Base-by-base conservation (phyloP, 2,113 vertebrate genomes). In the Hymenochirus boettgeri region DNA sequence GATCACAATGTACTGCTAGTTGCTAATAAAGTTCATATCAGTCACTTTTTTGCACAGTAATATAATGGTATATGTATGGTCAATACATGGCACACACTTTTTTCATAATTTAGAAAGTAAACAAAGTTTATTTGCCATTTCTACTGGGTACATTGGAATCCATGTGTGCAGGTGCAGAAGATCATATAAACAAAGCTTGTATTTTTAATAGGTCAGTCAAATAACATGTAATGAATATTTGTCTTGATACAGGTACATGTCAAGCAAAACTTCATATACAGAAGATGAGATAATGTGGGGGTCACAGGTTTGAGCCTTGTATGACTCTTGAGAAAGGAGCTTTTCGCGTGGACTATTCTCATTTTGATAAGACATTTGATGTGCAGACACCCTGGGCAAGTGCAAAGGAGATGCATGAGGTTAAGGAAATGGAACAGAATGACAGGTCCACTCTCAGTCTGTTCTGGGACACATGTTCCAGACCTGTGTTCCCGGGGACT, bases 221-320 rank as follows among this genome's bases (percentile, higher is more conserved):
- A 48, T 55, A 55, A 55, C 26, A n/a, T 45, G 1, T n/a, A 42
- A 18, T 8, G n/a, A n/a, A n/a, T n/a, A n/a, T n/a, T 52, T 48
- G 3, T 48, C 66, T 63, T 70, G 42, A 60, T 76, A 27, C 61
- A 86, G 83, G 83, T 39, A 92, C 90, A 0, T 91, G 90, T 78
- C 89, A 92, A 76, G 91, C 89, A 86, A 87, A 63, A 91, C 90
- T 1, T 93, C 89, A 0, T 92, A 91, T 76, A 88, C 80, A 0
- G 84, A 89, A 60, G 86, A 90, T 0, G 89, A 91, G 76, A 86
- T 91, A 69, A 79, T 91, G 19, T 91, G 90, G 89, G 89, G 89
- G 5, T n/a, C 80, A 89, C 60, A 81, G 88, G 8, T 92, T 91
- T 0, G 89, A 91, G 74, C 88, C 86, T 3, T 91, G 89, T 74